Base-by-base conservation (phyloP, 2,797 vertebrate species). In the Chrosomus eos region DNA sequence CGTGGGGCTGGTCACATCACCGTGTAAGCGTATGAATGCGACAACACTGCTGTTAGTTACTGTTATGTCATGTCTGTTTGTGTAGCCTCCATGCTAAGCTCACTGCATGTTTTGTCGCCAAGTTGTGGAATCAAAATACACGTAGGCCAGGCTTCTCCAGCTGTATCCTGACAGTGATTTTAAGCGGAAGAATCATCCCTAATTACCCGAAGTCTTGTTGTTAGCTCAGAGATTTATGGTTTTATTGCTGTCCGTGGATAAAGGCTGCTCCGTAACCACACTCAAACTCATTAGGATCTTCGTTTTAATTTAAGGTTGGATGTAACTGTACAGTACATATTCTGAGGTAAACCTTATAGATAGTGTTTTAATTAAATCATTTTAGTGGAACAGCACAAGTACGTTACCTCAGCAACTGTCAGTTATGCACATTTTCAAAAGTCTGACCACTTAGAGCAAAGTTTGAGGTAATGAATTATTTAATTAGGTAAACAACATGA, bases 1-100 rank as follows among this genome's bases (percentile, higher is more conserved):
- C 96, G 98, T 90, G 98, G 98, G 85, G 97, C 97, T 81, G 98
- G 98, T 10, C 97, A 99, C 94, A 97, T 99, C 95, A 99, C 98
- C 81, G 98, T 99, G 98, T 99, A 98, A 99, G 97, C 91, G 28
- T 81, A 78, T 33, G 10, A 82, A 66, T 62, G 10, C 73, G 31
- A 31, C 31, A 80, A 66, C 81, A 64, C 53, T 48, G 86, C 82
- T 78, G 78, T 40, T 83, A 79, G 86, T 45, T 36, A 21, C 87
- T 66, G 81, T 86, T 84, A 76, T 90, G 88, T 86, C 83, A 19
- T 18, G 51, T 53, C 40, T 79, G 60, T 67, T 36, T 68, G 58
- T 68, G 66, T 88, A 88, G 84, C 85, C 58, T 80, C 68, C 45
- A 36, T 82, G 89, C 88, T 89, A 89, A 73, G 66, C 73, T 71